phyloP scores from a whole-genome alignment of 2,888 invertebrate species.

The Aphodius sticticus region DNA sequence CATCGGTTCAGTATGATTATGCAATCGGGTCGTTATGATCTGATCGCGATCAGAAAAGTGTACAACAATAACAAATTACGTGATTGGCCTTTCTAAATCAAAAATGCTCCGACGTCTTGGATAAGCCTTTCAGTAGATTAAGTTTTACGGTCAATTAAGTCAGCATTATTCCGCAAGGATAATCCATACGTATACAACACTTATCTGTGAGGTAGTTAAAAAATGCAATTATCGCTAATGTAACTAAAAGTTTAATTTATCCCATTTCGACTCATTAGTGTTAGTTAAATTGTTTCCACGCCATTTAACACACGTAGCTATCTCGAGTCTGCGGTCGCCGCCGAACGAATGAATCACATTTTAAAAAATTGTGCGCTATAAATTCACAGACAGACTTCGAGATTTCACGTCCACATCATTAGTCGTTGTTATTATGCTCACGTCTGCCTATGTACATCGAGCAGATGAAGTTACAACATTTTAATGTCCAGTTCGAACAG shows the following conservation, averaged over 20 bases:
- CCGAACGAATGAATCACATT: not conserved
- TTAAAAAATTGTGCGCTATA: not conserved
- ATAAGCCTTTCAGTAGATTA: not conserved
- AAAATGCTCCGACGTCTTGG: not conserved
- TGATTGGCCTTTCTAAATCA: not conserved
- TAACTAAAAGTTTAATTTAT: not conserved
- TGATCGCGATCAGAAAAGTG: not conserved
- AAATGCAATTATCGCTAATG: not conserved
- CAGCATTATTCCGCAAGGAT: not conserved
- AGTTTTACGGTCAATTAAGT: not conserved
- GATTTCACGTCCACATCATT: not conserved
- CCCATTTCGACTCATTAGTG: not conserved
- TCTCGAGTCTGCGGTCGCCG: not conserved
- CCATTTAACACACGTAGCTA: not conserved
- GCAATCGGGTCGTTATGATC: too few species aligned
- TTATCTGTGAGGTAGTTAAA: not conserved
- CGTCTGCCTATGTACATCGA: not conserved
- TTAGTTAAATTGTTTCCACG: slow-evolving; percentile 4
- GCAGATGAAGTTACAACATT: not conserved
- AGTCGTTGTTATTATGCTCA: not conserved
- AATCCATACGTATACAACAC: not conserved
- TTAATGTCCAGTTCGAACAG: not conserved
- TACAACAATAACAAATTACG: not conserved
- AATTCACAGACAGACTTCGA: not conserved
- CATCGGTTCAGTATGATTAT: too few species aligned